Conservation (phyloP, 2,797 vertebrate species). For the Myotis vivesi region DNA sequence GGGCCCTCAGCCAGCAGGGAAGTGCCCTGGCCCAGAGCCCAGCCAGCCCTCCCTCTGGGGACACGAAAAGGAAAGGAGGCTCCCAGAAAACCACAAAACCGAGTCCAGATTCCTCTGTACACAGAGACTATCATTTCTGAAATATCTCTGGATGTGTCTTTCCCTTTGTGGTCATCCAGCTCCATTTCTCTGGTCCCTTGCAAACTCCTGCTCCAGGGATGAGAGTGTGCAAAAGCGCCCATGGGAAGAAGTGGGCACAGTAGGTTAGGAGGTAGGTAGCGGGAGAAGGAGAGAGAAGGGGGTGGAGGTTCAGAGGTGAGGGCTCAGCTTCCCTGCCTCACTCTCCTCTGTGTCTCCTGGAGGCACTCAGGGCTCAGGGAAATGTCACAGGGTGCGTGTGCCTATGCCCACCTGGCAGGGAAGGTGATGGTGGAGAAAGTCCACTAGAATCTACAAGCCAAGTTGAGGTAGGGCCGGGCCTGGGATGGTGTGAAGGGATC, state of each 20-base stretch:
- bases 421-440: not conserved
- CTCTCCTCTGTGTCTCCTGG: not conserved
- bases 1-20: too few relatives aligned
- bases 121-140: not conserved
- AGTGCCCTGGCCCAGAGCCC: not conserved
- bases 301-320: not conserved
- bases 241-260: accelerated
- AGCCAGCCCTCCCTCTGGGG: not conserved
- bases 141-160: not conserved
- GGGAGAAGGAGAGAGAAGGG: not conserved
- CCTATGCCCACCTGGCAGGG: too few relatives aligned
- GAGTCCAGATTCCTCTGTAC: not conserved
- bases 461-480: not conserved
- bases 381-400: accelerated
- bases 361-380: not conserved
- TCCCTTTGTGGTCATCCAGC: too few relatives aligned
- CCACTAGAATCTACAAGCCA: not conserved
- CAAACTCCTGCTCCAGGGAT: not conserved
- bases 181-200: not conserved
- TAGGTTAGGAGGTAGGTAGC: not conserved
- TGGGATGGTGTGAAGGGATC: not conserved
- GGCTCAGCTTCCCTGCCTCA: not conserved
- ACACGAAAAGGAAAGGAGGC: not conserved
- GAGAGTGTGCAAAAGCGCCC: not conserved
- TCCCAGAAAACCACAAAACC: not conserved